These are phyloP conservation scores for Agriopis marginaria DNA, from an alignment of 2,888 invertebrate species.

Conservation along the genomic window DNA sequence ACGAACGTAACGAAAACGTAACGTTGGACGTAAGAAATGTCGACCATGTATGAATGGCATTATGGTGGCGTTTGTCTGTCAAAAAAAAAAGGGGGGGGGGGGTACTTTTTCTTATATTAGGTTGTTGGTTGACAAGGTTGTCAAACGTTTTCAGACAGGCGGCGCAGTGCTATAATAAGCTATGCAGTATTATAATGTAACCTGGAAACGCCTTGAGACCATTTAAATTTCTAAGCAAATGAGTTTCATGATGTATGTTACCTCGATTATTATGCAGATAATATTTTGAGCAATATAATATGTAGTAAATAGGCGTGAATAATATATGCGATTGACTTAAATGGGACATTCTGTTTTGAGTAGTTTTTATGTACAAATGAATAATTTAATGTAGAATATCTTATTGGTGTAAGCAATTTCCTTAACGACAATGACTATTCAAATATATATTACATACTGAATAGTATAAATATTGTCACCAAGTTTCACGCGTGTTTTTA, in stretches of 20 bases:
- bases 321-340: conserved; percentile 18
- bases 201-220: neutral
- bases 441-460: neutral
- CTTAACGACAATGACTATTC: conserved; percentile 4
- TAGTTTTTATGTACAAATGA: conserved; percentile 6
- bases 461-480: conserved; percentile 30
- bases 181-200: neutral
- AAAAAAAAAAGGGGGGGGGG: too few species aligned
- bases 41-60: too few species aligned
- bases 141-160: too few species aligned
- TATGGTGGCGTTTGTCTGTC: too few species aligned
- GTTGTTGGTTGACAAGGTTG: too few species aligned
- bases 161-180: too few species aligned
- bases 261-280: conserved; percentile 5
- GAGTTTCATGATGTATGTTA: neutral
- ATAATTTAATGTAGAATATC: conserved; percentile 8
- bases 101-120: too few species aligned
- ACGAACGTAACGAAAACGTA: too few species aligned
- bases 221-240: neutral
- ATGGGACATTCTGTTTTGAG: conserved; percentile 11
- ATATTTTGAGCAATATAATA: conserved; percentile 31
- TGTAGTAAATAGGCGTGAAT: neutral
- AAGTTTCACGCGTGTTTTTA: conserved; percentile 20
- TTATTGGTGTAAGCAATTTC: conserved; percentile 1
- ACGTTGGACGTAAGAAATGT: too few species aligned